These are phyloP conservation scores for Colaptes auratus DNA, from an alignment of 2,113 vertebrate genomes.

Conservation along the genomic window DNA sequence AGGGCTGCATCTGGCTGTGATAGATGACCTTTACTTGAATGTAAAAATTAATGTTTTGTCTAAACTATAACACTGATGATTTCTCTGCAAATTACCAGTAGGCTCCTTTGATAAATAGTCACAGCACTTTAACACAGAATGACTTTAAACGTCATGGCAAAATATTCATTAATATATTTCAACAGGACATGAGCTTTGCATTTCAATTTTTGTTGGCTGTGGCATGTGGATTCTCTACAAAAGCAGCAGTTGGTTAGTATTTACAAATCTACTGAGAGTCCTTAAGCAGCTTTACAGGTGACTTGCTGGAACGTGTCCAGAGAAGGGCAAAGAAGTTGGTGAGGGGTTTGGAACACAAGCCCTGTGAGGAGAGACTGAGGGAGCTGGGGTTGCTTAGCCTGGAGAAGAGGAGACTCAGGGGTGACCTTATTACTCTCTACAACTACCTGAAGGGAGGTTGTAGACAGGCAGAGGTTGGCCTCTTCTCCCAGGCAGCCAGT, in stretches of 20 bases:
- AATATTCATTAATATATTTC: neutral
- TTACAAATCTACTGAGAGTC: neutral
- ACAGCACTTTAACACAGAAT: neutral
- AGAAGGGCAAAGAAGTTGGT: too few relatives aligned
- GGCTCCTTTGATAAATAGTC: conserved; percentile 2
- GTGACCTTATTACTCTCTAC: too few relatives aligned
- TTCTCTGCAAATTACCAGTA: conserved; percentile 6
- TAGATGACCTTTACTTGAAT: conserved; percentile 52
- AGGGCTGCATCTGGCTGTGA: neutral
- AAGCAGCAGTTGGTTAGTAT: neutral
- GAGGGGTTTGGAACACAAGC: too few relatives aligned
- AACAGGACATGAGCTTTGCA: neutral
- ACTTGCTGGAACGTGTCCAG: too few relatives aligned
- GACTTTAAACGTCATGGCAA: neutral
- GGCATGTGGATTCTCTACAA: neutral
- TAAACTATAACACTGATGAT: conserved; percentile 20
- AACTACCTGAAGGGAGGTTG: too few relatives aligned
- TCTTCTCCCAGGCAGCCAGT: too few relatives aligned
- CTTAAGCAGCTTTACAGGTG: neutral
- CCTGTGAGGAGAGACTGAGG: too few relatives aligned
- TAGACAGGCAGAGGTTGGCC: too few relatives aligned
- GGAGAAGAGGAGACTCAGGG: too few relatives aligned
- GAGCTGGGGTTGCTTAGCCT: too few relatives aligned
- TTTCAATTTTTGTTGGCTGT: neutral
- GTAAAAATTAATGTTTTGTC: conserved; percentile 48